Percentiles rank a stretch among this genome's conserved stretches.
These are phyloP conservation scores for Distichodus sexfasciatus DNA, from an alignment of 2,797 vertebrate genomes.

Conservation along the genomic window DNA sequence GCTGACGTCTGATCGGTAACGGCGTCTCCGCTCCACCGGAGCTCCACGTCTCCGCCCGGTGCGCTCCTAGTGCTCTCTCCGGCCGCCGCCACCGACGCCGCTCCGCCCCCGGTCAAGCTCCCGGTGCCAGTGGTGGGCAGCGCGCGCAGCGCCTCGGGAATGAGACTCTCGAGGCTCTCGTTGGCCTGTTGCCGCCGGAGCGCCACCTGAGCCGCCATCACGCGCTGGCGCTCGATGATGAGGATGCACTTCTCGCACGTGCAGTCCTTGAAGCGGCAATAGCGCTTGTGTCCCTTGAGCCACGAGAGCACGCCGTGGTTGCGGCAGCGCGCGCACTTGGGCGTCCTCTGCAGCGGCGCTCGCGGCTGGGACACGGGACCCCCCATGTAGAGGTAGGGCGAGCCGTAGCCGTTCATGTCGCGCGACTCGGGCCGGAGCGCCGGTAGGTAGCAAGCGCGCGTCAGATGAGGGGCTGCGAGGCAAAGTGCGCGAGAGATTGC, in stretches of 20 bases:
- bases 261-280: constrained; percentile 98
- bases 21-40: neutral
- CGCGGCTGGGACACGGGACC: constrained; percentile 90
- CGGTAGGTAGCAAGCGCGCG: neutral
- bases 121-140: constrained; percentile 61
- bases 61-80: too few relatives aligned
- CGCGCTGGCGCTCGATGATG: constrained; percentile 94
- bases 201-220: constrained; percentile 97
- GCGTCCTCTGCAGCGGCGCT: constrained; percentile 90
- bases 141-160: constrained; percentile 82
- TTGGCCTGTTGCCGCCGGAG: constrained; percentile 92
- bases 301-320: constrained; percentile 95
- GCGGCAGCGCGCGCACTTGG: constrained; percentile 93
- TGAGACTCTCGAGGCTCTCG: constrained; percentile 93
- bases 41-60: too few relatives aligned
- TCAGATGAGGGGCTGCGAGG: neutral
- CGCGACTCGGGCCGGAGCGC: constrained; percentile 20
- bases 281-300: constrained; percentile 96
- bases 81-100: too few relatives aligned
- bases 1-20: neutral
- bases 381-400: constrained; percentile 94
- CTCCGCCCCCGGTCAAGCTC: constrained; percentile 71
- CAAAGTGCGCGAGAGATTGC: too few relatives aligned
- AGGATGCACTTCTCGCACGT: constrained; percentile 97
- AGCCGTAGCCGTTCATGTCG: constrained; percentile 93